Conservation (phyloP, 2,888 invertebrate species). For the Calameuta pallipes region DNA sequence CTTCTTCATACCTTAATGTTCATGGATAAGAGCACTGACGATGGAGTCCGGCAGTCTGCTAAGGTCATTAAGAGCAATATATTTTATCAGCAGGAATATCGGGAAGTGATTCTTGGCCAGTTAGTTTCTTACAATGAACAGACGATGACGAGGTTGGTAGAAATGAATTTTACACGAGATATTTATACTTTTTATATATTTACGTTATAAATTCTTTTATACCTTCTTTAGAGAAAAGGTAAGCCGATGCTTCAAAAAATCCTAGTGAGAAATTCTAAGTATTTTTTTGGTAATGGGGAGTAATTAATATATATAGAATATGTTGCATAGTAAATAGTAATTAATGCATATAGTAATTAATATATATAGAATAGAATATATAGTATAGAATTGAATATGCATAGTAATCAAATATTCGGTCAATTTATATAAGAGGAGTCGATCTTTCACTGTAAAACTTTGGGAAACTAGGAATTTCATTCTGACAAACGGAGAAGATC, state of each 20-base stretch:
- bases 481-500: neutral
- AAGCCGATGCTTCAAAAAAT: neutral
- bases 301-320: no score
- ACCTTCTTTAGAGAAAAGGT: neutral
- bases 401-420: neutral
- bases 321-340: no score
- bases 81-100: slow-evolving; percentile 93
- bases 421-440: neutral
- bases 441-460: neutral
- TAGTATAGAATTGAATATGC: no score
- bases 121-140: slow-evolving; percentile 85
- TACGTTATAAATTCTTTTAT: neutral
- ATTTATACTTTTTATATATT: neutral
- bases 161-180: neutral
- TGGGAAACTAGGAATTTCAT: neutral
- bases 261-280: neutral
- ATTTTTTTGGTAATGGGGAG: neutral
- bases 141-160: slow-evolving; percentile 83
- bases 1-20: slow-evolving; percentile 83
- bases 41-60: slow-evolving; percentile 80
- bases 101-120: slow-evolving; percentile 87
- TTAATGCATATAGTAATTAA: no score
- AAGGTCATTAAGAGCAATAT: slow-evolving; percentile 90
- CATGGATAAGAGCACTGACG: slow-evolving; percentile 83
- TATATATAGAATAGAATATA: no score